These are phyloP conservation scores for Rhodinocichla rosea DNA, from an alignment of 2,113 vertebrate species.

Conservation along the genomic window DNA sequence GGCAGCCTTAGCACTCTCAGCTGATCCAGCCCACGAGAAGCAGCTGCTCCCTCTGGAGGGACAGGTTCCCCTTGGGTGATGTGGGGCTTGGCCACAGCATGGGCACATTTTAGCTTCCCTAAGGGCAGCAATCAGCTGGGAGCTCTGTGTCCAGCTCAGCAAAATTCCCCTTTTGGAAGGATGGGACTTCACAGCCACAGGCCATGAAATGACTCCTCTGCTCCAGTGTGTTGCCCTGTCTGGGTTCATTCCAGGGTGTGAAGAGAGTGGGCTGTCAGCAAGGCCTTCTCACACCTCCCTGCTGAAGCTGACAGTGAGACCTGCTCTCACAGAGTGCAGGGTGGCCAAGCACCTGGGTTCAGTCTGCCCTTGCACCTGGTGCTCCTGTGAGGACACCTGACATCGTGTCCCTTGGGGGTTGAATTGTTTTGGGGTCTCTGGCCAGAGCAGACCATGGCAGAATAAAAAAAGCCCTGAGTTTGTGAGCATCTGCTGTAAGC, in stretches of 20 bases:
- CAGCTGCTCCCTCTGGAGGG: not conserved
- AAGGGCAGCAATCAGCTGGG: not conserved
- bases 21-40: fast-evolving
- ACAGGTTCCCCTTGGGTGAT: not conserved
- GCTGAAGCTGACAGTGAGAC: not conserved
- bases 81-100: not conserved
- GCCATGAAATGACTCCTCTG: not conserved
- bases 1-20: fast-evolving
- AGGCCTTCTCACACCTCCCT: not conserved
- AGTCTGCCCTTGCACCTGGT: not conserved
- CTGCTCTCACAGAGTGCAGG: fast-evolving
- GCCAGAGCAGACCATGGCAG: not conserved
- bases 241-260: not conserved
- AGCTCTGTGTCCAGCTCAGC: not conserved
- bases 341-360: fast-evolving
- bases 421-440: not conserved
- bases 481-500: not conserved
- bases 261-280: not conserved
- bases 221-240: not conserved
- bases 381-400: not conserved
- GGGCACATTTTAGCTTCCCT: not conserved
- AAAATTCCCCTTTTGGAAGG: not conserved
- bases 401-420: fast-evolving
- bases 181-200: not conserved
- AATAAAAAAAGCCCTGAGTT: not conserved